Evolutionary conservation across 2,797 vertebrate species (phyloP).

Genomic region (Argya squamiceps): DNA sequence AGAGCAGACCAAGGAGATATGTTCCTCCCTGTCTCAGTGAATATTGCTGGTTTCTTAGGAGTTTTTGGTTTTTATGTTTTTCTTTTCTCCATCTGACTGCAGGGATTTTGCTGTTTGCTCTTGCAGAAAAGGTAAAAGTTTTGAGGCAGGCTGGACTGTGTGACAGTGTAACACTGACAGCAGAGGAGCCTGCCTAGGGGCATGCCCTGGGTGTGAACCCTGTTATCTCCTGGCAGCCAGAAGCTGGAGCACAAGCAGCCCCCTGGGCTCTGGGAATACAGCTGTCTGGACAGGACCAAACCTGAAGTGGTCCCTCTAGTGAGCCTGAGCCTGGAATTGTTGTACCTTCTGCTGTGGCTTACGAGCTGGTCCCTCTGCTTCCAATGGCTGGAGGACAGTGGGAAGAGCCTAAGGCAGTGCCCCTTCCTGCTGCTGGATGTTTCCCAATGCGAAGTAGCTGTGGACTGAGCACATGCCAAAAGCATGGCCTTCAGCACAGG

Average conservation of each 20-base stretch:
- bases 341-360: background rate
- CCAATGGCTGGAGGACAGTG: rapidly evolving
- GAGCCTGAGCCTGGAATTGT: rapidly evolving
- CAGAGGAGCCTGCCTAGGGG: background rate
- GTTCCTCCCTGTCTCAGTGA: background rate
- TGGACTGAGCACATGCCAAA: background rate
- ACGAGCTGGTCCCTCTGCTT: rapidly evolving
- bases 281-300: rapidly evolving
- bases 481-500: background rate
- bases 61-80: rapidly evolving
- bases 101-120: background rate
- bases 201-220: background rate
- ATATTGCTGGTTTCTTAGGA: background rate
- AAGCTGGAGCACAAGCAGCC: background rate
- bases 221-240: rapidly evolving
- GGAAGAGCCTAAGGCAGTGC: background rate
- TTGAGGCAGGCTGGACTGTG: background rate
- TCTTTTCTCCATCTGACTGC: background rate
- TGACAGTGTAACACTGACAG: rapidly evolving
- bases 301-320: background rate
- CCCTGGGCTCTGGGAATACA: background rate
- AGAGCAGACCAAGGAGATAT: rapidly evolving
- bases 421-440: background rate
- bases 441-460: rapidly evolving
- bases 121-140: background rate